phyloP scores from a whole-genome alignment of 2,113 vertebrate genomes.

The Passer domesticus region DNA sequence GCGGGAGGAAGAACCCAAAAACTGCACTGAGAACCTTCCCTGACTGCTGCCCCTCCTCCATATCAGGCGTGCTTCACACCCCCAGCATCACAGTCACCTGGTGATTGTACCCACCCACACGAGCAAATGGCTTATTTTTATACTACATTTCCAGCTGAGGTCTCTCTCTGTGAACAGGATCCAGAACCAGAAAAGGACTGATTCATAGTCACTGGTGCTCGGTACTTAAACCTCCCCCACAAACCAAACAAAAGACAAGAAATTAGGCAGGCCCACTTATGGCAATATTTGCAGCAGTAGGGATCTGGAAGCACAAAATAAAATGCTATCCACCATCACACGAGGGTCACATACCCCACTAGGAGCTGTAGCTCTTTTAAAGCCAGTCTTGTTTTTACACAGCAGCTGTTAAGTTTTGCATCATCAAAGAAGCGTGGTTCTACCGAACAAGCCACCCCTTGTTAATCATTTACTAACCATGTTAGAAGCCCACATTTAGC shows the following conservation, averaged over 20 bases:
- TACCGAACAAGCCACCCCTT: background rate
- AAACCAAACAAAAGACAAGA: background rate
- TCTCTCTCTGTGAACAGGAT: conserved; percentile 36
- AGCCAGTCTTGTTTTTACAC: background rate
- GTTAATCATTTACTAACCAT: background rate
- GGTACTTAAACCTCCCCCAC: background rate
- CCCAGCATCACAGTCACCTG: background rate
- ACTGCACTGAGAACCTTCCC: conserved; percentile 40
- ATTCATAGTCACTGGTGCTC: conserved; percentile 70
- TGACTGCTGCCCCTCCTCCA: background rate
- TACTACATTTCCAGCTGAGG: conserved; percentile 66
- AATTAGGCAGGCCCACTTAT: background rate
- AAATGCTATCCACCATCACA: background rate
- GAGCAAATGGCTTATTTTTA: conserved; percentile 80
- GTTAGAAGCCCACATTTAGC: background rate
- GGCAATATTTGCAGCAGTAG: background rate
- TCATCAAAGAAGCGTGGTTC: background rate
- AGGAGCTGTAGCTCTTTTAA: background rate
- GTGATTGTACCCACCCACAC: conserved; percentile 30
- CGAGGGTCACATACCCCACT: background rate
- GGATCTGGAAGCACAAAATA: conserved; percentile 42
- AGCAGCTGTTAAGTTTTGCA: background rate
- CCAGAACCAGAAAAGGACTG: conserved; percentile 40
- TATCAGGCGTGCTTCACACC: background rate
- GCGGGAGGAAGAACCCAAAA: background rate